A percentile compares a stretch with the other conserved stretches of the same genome.
Evolutionary conservation across 2,888 invertebrate genomes (phyloP).

Genomic region (Prostheceraeus crozeri): DNA sequence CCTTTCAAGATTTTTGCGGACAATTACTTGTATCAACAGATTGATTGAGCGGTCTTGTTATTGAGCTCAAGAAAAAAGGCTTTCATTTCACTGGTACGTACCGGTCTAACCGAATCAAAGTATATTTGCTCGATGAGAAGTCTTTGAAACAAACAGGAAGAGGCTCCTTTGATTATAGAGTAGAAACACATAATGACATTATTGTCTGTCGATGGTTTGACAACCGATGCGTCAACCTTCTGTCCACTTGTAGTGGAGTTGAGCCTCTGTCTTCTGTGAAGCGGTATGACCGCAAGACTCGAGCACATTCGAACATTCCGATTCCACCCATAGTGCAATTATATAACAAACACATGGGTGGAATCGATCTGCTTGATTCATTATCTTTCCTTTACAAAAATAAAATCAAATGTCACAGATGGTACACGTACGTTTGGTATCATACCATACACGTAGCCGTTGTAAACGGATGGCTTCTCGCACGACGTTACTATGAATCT

Average conservation of each 20-base stretch:
- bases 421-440: slow-evolving; percentile 8
- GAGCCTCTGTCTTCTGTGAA: slow-evolving; percentile 1
- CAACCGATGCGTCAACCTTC: slow-evolving; percentile 8
- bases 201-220: slow-evolving; percentile 15
- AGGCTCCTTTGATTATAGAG: slow-evolving; percentile 8
- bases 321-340: background rate
- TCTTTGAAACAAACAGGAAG: background rate
- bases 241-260: slow-evolving; percentile 15
- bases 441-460: too few species aligned
- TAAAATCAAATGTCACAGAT: slow-evolving; percentile 30
- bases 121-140: background rate
- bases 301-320: background rate
- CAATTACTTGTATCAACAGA: slow-evolving; percentile 24
- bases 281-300: slow-evolving; percentile 6
- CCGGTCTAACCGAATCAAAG: slow-evolving; percentile 13
- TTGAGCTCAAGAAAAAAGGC: background rate
- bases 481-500: too few species aligned
- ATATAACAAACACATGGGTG: slow-evolving; percentile 15
- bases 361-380: slow-evolving; percentile 32
- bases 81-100: slow-evolving; percentile 16
- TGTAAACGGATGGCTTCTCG: too few species aligned
- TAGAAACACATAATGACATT: slow-evolving; percentile 10
- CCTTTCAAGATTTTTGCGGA: slow-evolving; percentile 26
- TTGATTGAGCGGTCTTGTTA: too few species aligned
- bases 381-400: slow-evolving; percentile 25